Evolutionary conservation across 2,797 vertebrate species (phyloP).

Genomic region (Meriones psammophilus): DNA sequence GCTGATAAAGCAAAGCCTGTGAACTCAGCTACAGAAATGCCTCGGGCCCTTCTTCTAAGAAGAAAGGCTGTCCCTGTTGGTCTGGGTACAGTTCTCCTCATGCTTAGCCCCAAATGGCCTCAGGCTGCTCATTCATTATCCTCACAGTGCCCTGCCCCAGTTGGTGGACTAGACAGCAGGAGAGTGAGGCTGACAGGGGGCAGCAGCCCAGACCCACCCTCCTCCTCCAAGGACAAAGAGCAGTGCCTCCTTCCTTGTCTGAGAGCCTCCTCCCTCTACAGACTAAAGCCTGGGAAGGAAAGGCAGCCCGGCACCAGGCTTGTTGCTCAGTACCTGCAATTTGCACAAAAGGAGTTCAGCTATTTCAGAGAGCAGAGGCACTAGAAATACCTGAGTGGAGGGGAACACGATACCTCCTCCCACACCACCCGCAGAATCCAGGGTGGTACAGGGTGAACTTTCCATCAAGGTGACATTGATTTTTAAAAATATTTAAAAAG

Average conservation of each 20-base stretch:
- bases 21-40: not conserved
- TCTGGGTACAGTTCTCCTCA: not conserved
- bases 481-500: slow-evolving; percentile 53
- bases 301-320: not conserved
- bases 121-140: not conserved
- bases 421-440: slow-evolving; percentile 7
- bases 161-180: not conserved
- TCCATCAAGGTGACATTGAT: slow-evolving; percentile 75
- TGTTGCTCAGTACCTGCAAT: not conserved
- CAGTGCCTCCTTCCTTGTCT: not conserved
- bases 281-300: not conserved
- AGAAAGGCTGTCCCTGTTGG: not conserved
- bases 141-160: not conserved
- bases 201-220: not conserved
- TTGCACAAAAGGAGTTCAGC: slow-evolving; percentile 34
- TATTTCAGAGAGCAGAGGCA: slow-evolving; percentile 39
- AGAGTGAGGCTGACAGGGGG: not conserved
- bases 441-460: slow-evolving; percentile 37
- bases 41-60: not conserved
- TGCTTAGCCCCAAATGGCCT: not conserved
- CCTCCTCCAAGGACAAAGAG: slow-evolving; percentile 19
- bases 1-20: not conserved
- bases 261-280: not conserved
- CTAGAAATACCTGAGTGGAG: not conserved
- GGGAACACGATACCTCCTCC: not conserved